These are phyloP conservation scores for Sclerurus mexicanus DNA, from an alignment of 2,113 vertebrate species.

Conservation along the genomic window DNA sequence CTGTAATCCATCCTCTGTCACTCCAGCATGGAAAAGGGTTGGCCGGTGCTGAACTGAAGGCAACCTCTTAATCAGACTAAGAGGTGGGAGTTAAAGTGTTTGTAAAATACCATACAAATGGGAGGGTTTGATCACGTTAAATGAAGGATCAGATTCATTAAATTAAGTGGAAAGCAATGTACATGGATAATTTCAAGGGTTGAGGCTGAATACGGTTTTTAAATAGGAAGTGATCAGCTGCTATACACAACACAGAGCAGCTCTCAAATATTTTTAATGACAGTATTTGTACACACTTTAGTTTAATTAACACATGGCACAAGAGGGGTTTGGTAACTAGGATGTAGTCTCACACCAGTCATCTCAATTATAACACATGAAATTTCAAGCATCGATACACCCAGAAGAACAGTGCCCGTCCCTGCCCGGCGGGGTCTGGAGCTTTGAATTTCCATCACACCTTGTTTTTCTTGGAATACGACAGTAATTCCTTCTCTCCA, in stretches of 20 bases:
- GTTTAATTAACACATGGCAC: constrained; percentile 66
- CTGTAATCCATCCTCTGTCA: not conserved
- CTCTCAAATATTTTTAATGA: constrained; percentile 64
- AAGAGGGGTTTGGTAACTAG: constrained; percentile 41
- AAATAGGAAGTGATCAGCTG: constrained; percentile 55
- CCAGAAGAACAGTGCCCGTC: not conserved
- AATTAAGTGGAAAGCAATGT: constrained; percentile 61
- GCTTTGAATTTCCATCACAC: not conserved
- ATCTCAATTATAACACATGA: constrained; percentile 12
- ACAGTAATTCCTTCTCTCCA: constrained; percentile 20
- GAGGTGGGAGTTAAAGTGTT: constrained; percentile 34
- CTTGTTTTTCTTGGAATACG: not conserved
- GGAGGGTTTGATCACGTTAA: constrained; percentile 52
- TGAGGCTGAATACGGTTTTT: constrained; percentile 38
- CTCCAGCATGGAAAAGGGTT: not conserved
- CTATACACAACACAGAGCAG: constrained; percentile 48
- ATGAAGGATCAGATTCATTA: constrained; percentile 64
- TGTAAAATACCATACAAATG: constrained; percentile 35
- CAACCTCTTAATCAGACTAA: constrained; percentile 28
- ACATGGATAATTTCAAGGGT: constrained; percentile 57
- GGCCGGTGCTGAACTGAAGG: not conserved
- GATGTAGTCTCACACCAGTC: constrained; percentile 46
- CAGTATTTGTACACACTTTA: constrained; percentile 60
- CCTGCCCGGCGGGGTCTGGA: not conserved
- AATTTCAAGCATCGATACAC: constrained; percentile 3